These are phyloP conservation scores for Machimus atricapillus DNA, from an alignment of 2,888 invertebrate species.

Conservation along the genomic window DNA sequence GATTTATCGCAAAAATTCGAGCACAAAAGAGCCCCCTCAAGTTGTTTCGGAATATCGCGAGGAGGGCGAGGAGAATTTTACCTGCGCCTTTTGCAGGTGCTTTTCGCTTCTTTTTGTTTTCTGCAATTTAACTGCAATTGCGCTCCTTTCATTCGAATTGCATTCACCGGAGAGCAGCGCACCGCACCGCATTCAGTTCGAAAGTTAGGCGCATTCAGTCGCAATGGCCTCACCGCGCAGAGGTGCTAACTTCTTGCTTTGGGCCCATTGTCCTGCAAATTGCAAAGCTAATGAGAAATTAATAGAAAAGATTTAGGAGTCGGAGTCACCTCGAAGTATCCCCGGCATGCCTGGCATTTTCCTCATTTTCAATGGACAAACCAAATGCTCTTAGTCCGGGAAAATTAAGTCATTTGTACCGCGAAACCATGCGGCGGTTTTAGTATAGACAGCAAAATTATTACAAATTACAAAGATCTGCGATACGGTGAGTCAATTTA, in stretches of 20 bases:
- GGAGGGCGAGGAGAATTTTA: neutral
- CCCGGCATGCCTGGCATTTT: neutral
- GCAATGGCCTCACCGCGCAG: neutral
- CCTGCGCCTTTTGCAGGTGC: neutral
- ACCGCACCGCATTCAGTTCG: neutral
- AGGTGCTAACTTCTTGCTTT: slow-evolving; percentile 13
- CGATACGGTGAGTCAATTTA: neutral
- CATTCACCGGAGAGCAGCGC: neutral
- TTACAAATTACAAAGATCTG: neutral
- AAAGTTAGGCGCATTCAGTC: slow-evolving; percentile 17
- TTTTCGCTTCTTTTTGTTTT: slow-evolving; percentile 17
- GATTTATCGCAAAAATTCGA: slow-evolving; percentile 36
- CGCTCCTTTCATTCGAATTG: slow-evolving; percentile 4
- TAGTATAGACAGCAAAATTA: neutral
- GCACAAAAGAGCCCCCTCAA: slow-evolving; percentile 8
- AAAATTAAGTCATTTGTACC: neutral
- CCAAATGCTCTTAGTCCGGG: neutral
- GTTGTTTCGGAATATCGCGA: neutral
- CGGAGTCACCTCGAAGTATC: neutral
- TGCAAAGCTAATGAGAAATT: slow-evolving; percentile 30
- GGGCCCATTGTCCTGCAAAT: neutral
- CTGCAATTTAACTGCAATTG: slow-evolving; percentile 34
- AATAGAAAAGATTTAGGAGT: slow-evolving; percentile 31
- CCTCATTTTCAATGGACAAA: neutral
- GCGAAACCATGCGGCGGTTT: neutral